phyloP scores from a whole-genome alignment of 2,113 vertebrate genomes.

The Labrus mixtus region DNA sequence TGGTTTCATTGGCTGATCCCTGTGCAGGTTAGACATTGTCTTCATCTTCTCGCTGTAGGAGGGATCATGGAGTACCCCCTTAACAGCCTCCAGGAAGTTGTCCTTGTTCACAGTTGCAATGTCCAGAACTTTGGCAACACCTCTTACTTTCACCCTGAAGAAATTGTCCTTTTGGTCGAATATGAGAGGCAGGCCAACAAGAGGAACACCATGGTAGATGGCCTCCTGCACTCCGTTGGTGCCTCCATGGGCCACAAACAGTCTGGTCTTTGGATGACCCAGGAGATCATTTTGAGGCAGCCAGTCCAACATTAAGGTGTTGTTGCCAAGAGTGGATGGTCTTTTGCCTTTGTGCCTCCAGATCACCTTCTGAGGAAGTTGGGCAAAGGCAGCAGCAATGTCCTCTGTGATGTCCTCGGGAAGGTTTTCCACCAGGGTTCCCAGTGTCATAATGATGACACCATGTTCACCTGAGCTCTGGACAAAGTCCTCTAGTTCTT shows the following conservation, averaged over 20 bases:
- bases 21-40: slow-evolving; percentile 63
- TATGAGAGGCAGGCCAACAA: slow-evolving; percentile 72
- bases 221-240: slow-evolving; percentile 77
- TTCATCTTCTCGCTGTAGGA: slow-evolving; percentile 72
- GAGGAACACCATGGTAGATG: slow-evolving; percentile 68
- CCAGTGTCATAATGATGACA: slow-evolving; percentile 71
- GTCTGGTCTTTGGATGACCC: slow-evolving; percentile 69
- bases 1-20: slow-evolving; percentile 71
- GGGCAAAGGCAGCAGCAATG: slow-evolving; percentile 69
- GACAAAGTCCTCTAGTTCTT: slow-evolving; percentile 69
- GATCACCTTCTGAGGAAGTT: slow-evolving; percentile 73
- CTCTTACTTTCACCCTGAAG: slow-evolving; percentile 60
- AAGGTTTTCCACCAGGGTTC: slow-evolving; percentile 65
- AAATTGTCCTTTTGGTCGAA: slow-evolving; percentile 75
- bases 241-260: slow-evolving; percentile 77
- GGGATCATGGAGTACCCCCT: slow-evolving; percentile 65
- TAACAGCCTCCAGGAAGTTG: slow-evolving; percentile 64
- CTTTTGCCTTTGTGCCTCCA: slow-evolving; percentile 70
- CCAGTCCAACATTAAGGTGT: slow-evolving; percentile 69
- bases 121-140: slow-evolving; percentile 74
- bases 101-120: slow-evolving; percentile 59
- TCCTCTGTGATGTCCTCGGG: slow-evolving; percentile 63
- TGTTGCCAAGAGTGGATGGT: slow-evolving; percentile 67
- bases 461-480: slow-evolving; percentile 74
- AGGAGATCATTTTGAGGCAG: slow-evolving; percentile 76